Evolutionary conservation across 2,113 vertebrate genomes (phyloP).

Genomic region (Platichthys flesus): DNA sequence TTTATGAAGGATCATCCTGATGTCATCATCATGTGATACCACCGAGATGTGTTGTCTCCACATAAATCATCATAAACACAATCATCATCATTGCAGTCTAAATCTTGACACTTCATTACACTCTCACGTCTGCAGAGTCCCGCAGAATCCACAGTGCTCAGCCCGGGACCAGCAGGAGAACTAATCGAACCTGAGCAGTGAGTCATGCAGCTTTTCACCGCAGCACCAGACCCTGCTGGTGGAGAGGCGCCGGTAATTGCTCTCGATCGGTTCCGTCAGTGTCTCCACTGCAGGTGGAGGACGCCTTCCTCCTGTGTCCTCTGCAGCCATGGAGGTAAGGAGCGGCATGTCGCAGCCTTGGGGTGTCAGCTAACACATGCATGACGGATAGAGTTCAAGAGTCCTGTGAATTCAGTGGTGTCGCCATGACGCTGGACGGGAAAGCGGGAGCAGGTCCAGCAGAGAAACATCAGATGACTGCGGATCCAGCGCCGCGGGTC

Average conservation of each 20-base stretch:
- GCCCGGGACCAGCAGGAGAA: slow-evolving; percentile 58
- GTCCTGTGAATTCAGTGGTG: slow-evolving; percentile 9
- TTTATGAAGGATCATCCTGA: too few relatives aligned
- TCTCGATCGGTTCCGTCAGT: slow-evolving; percentile 8
- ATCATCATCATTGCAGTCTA: not conserved
- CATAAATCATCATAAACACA: too few relatives aligned
- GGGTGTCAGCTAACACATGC: not conserved
- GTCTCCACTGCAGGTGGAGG: not conserved
- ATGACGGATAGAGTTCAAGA: not conserved
- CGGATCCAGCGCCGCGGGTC: slow-evolving; percentile 54
- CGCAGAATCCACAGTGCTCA: slow-evolving; percentile 10
- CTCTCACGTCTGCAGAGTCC: not conserved
- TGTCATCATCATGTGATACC: too few relatives aligned
- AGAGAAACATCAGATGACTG: slow-evolving; percentile 64
- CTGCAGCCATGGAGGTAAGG: not conserved
- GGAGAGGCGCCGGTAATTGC: slow-evolving; percentile 41
- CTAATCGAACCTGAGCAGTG: slow-evolving; percentile 68
- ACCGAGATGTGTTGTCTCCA: too few relatives aligned
- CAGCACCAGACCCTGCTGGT: slow-evolving; percentile 50
- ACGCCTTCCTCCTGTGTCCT: not conserved
- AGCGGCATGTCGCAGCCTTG: not conserved
- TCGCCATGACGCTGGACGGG: slow-evolving; percentile 29
- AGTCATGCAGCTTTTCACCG: slow-evolving; percentile 61
- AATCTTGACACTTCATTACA: not conserved
- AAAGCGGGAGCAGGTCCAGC: not conserved